Base-by-base conservation (phyloP, 1,140 invertebrate species). In the Calliopsis andreniformis region DNA sequence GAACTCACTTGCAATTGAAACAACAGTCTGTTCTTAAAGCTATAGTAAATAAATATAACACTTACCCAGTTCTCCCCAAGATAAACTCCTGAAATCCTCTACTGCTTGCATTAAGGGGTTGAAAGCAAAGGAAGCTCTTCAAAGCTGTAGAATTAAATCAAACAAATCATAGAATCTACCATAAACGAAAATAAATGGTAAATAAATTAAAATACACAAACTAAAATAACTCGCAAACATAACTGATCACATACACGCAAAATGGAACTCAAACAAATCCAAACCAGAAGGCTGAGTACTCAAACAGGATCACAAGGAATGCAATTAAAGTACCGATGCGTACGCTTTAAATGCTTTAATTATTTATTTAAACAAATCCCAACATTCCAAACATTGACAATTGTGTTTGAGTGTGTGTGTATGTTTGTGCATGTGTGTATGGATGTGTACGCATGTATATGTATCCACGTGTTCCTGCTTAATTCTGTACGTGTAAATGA, bases 331-430 rank as follows among this genome's bases (percentile, higher is more conserved):
- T 10, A 59, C 56, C 67, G 53, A 49, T 32, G 49, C n/a, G 55
- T 80, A 82, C 53, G 58, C 61, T 87, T 83, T 84, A 85, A 89
- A 89, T 91, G 88, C 83, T 90, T 90, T 80, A 91, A 86, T 77
- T 89, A 88, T 91, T 90, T 91, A 88, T 91, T 91, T 89, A 91
- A 90, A 90, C 88, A 89, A 91, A 90, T 88, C 79, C 81, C 88
- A 91, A 91, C 89, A 88, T 90, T 89, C 83, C 81, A 91, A 91
- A 90, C 89, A 91, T 90, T 87, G 82, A 91, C 90, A 88, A 83
- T 76, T 72, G 76, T 79, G 77, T 76, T 61, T 62, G 64, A 42
- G 58, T 63, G 45, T 71, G 30, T 42, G 18, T 55, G 16, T 56
- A 8, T 68, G n/a, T 61, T 43, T 20, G 6, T 61, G 59, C 49